A percentile compares a stretch with the other conserved stretches of the same genome.
These are phyloP conservation scores for Hirundo rustica DNA, from an alignment of 2,797 vertebrate genomes.

Conservation along the genomic window DNA sequence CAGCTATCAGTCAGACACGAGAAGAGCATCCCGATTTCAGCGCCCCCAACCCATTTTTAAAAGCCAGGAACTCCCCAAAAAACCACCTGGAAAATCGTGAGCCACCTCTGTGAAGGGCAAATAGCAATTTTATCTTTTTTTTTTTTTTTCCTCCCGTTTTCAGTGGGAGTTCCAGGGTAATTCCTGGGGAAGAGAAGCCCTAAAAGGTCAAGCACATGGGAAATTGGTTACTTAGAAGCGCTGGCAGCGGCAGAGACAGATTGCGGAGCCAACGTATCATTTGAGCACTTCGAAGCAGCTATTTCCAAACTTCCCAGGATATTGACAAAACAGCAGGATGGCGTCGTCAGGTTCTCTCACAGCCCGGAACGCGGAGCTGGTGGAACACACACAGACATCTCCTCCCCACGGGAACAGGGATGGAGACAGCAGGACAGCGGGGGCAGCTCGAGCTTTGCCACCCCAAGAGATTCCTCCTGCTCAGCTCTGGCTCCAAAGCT, in stretches of 20 bases:
- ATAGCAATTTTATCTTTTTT: neutral
- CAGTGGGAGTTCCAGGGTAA: neutral
- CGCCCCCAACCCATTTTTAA: neutral
- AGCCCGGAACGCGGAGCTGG: neutral
- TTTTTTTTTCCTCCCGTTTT: fast-evolving
- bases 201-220: neutral
- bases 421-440: too few relatives aligned
- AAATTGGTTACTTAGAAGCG: neutral
- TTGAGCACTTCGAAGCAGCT: neutral
- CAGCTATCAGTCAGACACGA: neutral
- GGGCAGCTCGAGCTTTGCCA: neutral
- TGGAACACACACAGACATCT: neutral
- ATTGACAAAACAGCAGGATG: slow-evolving; percentile 34
- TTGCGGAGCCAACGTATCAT: neutral
- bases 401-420: neutral
- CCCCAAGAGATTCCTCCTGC: fast-evolving
- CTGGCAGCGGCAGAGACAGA: neutral
- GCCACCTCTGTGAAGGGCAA: neutral
- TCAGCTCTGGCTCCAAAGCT: neutral
- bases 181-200: neutral
- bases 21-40: neutral
- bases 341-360: neutral
- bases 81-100: neutral
- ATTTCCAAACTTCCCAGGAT: slow-evolving; percentile 32
- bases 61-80: neutral